phyloP scores from a whole-genome alignment of 2,797 vertebrate species.

The Malacoraja senta region DNA sequence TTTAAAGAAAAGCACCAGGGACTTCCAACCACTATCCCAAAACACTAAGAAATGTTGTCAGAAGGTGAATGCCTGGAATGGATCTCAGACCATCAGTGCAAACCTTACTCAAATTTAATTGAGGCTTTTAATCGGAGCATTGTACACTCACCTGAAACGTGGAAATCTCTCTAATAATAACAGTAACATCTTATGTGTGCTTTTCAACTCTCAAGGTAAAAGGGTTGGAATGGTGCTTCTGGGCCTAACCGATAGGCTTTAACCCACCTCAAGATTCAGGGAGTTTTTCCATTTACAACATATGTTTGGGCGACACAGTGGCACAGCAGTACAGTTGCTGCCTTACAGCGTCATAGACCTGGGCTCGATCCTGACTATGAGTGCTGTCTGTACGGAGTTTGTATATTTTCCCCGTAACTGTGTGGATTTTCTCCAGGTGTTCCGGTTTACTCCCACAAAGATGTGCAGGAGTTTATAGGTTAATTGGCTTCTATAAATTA shows the following conservation, averaged over 20 bases:
- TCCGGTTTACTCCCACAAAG: too few relatives aligned
- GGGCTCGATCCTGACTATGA: too few relatives aligned
- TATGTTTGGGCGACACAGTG: not conserved
- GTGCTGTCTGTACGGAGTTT: too few relatives aligned
- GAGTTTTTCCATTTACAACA: not conserved
- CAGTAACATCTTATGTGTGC: not conserved
- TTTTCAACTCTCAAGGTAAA: not conserved
- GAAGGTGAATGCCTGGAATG: not conserved
- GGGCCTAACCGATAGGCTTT: not conserved
- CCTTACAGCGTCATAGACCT: too few relatives aligned
- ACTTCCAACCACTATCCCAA: not conserved
- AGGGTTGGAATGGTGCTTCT: not conserved
- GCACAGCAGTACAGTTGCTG: too few relatives aligned
- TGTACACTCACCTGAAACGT: not conserved
- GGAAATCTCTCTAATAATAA: not conserved
- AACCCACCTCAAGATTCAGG: not conserved
- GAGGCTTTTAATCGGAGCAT: not conserved
- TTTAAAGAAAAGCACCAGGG: not conserved
- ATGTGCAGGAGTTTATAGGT: too few relatives aligned
- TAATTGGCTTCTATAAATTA: too few relatives aligned
- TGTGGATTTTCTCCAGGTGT: too few relatives aligned
- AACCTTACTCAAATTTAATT: not conserved
- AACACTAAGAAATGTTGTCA: not conserved
- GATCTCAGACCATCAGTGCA: not conserved
- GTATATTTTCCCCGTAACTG: too few relatives aligned